Conservation (phyloP, 2,888 invertebrate genomes). For the Acanthosepion lycidas region DNA sequence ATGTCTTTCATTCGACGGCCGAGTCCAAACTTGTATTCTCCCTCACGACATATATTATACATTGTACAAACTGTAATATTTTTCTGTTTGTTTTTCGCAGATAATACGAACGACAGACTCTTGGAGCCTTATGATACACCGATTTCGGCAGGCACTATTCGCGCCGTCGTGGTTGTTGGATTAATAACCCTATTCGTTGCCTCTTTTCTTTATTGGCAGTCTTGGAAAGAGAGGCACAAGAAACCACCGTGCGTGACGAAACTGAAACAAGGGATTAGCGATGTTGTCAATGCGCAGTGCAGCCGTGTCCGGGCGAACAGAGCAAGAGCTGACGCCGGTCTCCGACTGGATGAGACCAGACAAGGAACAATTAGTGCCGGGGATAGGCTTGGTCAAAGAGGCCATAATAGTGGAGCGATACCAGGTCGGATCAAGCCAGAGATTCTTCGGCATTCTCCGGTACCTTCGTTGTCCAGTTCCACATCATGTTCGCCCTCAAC, state of each 20-base stretch:
- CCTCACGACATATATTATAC: too few relatives aligned
- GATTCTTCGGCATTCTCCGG: background rate
- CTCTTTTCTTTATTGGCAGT: slow-evolving; percentile 36
- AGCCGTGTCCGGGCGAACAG: background rate
- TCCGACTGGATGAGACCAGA: background rate
- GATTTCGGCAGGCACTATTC: background rate
- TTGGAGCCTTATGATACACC: background rate
- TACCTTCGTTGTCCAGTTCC: background rate
- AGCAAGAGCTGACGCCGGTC: background rate
- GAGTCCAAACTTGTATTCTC: too few relatives aligned
- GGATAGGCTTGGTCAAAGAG: background rate
- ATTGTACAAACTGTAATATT: background rate
- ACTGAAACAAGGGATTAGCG: background rate
- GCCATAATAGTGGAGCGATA: background rate
- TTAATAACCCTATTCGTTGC: background rate
- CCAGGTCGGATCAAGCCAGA: background rate
- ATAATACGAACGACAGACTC: background rate
- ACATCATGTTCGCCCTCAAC: background rate
- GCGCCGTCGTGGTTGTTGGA: background rate
- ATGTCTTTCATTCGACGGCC: too few relatives aligned
- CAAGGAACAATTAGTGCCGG: background rate
- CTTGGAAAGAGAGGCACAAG: slow-evolving; percentile 23
- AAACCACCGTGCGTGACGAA: background rate
- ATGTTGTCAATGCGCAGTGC: background rate
- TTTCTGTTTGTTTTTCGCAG: background rate